Percentiles rank a stretch among this genome's conserved stretches.
Evolutionary conservation across 2,113 vertebrate species (phyloP).

Genomic region (Lamprotornis superbus): DNA sequence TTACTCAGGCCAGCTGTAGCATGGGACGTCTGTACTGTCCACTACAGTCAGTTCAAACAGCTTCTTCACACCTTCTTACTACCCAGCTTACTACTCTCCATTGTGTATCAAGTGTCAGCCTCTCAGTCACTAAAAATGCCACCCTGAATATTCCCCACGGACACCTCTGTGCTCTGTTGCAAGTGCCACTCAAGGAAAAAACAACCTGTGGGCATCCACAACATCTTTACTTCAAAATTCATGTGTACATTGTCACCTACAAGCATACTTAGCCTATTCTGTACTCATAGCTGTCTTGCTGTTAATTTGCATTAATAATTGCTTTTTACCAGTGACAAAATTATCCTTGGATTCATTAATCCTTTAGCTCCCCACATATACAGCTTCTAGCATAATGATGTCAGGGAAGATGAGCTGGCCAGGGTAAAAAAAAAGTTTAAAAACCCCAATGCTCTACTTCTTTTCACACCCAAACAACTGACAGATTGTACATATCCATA

Average conservation of each 20-base stretch:
- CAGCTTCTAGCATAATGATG: not conserved
- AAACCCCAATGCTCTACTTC: not conserved
- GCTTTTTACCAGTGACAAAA: not conserved
- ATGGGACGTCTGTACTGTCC: not conserved
- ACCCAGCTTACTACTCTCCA: not conserved
- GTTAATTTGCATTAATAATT: not conserved
- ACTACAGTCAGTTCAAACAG: not conserved
- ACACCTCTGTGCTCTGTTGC: not conserved
- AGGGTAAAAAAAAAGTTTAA: not conserved
- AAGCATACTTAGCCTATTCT: not conserved
- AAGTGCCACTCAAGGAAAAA: not conserved
- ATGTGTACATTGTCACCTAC: not conserved
- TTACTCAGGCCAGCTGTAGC: not conserved
- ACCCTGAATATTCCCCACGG: not conserved
- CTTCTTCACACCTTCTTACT: not conserved
- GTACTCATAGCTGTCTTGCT: not conserved
- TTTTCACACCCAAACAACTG: not conserved
- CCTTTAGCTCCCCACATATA: not conserved
- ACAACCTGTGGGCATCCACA: not conserved
- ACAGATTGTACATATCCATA: not conserved
- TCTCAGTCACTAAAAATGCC: not conserved
- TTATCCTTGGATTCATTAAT: not conserved
- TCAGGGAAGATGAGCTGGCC: not conserved
- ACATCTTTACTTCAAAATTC: not conserved
- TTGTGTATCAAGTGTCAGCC: not conserved